Evolutionary conservation across 2,888 invertebrate genomes (phyloP), one percentile per base, ranked within the genome.

Genomic region (Protophormia terraenovae): DNA sequence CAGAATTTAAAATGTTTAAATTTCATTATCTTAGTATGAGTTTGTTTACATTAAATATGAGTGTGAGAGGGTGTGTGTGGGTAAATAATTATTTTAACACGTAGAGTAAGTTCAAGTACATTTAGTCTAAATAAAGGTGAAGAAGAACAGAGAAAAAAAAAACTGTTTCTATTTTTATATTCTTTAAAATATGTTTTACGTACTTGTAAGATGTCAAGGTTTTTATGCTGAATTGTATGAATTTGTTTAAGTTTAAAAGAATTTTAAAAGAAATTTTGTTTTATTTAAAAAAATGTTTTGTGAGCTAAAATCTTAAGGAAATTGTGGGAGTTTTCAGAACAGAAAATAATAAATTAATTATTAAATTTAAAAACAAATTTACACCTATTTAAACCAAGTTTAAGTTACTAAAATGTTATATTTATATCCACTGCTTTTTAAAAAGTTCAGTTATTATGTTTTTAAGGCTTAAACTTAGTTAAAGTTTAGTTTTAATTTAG

Each of bases 101-200:
- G 55, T 58, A 58, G 19, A 16, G 2, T 19, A 58, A 72, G 58
- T 41, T 72, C 72, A 72, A 72, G 72, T 41, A 41, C 27, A 41
- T 45, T 41, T 19, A 72, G 38, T 38, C 16, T 14, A 53, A 41
- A 29, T 41, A 19, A 58, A 22, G 38, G 7, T 24, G 12, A 29
- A 14, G 12, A 66, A 60, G 32, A 45, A 45, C 3, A 3, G 35
- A 19, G 7, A 45, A 6, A 53, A 53, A 55, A 55, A 55, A 8
- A 55, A 55, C 14, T 35, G 5, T 32, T 32, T 35, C 19, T 60
- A 16, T 60, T 32, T 32, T 32, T 32, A n/a, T 60, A 10, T 60
- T 32, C 10, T 12, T 53, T 53, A 3, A 50, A 50, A 50, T 27
- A 4, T 7, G 24, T 53, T 6, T 4, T 53, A 12, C 32, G 35